phyloP scores from a whole-genome alignment of 2,113 vertebrate species.

The Cyanoramphus novaezelandiae region DNA sequence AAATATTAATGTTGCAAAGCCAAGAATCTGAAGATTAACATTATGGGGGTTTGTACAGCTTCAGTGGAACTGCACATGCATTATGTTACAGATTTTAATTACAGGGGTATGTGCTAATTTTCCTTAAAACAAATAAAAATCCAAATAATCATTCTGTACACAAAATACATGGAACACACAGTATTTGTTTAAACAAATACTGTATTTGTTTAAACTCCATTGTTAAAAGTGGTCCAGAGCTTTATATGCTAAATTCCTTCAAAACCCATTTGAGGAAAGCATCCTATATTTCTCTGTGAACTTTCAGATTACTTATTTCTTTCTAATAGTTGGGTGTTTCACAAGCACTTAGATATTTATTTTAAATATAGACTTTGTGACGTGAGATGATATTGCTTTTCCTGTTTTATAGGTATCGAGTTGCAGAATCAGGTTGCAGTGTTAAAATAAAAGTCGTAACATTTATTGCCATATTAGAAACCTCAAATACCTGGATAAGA shows the following conservation, averaged over 20 bases:
- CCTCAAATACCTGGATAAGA: background rate
- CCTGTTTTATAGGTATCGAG: background rate
- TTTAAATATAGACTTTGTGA: background rate
- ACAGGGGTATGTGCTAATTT: background rate
- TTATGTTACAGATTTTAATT: background rate
- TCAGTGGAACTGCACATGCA: background rate
- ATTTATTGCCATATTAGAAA: background rate
- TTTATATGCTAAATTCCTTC: background rate
- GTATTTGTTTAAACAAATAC: background rate
- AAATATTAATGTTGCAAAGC: background rate
- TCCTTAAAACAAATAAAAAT: background rate
- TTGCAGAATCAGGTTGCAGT: background rate
- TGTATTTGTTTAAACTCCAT: background rate
- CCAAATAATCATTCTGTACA: background rate
- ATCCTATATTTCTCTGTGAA: background rate
- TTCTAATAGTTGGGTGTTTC: background rate
- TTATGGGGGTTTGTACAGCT: background rate
- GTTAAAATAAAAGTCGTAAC: background rate
- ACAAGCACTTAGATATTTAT: background rate
- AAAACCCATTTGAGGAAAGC: background rate
- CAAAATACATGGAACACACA: background rate
- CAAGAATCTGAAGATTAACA: background rate
- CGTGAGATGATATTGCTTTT: background rate
- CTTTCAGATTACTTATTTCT: background rate
- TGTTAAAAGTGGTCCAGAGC: fast-evolving